Percentiles rank a stretch among this genome's conserved stretches.
Evolutionary conservation across 2,797 vertebrate species (phyloP).

Genomic region (Pseudochaenichthys georgianus): DNA sequence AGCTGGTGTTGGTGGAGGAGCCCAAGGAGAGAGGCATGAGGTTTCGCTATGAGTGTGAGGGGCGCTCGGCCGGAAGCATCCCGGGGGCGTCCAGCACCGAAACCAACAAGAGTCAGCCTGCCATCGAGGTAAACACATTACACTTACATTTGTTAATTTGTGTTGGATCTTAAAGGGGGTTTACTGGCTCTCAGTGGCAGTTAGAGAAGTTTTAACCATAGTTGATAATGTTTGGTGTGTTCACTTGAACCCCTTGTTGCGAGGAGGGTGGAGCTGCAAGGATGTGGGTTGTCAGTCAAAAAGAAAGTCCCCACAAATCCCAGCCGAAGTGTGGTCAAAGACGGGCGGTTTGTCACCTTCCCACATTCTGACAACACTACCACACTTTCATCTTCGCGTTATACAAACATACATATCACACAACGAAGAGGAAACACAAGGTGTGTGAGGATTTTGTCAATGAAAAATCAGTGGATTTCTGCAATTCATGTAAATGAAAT

Average conservation of each 20-base stretch:
- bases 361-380: not conserved
- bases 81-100: constrained; percentile 91
- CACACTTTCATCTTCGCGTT: not conserved
- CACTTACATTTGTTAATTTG: not conserved
- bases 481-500: not conserved
- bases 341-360: constrained; percentile 50
- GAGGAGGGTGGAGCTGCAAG: constrained; percentile 12
- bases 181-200: constrained; percentile 30
- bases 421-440: accelerated
- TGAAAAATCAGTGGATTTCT: not conserved
- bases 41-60: constrained; percentile 97
- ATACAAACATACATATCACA: not conserved
- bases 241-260: not conserved
- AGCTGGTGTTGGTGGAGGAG: constrained; percentile 90
- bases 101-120: constrained; percentile 90
- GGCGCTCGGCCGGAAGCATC: constrained; percentile 94
- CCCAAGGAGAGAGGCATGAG: constrained; percentile 96
- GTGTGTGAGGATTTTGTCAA: not conserved
- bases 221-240: constrained; percentile 41
- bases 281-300: constrained; percentile 59
- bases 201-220: constrained; percentile 40
- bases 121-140: constrained; percentile 84
- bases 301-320: constrained; percentile 76
- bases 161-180: constrained; percentile 27
- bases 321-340: constrained; percentile 37